Percentiles rank a stretch among this genome's conserved stretches.
Conservation (phyloP, 2,113 vertebrate genomes). For the Arenaria interpres region DNA sequence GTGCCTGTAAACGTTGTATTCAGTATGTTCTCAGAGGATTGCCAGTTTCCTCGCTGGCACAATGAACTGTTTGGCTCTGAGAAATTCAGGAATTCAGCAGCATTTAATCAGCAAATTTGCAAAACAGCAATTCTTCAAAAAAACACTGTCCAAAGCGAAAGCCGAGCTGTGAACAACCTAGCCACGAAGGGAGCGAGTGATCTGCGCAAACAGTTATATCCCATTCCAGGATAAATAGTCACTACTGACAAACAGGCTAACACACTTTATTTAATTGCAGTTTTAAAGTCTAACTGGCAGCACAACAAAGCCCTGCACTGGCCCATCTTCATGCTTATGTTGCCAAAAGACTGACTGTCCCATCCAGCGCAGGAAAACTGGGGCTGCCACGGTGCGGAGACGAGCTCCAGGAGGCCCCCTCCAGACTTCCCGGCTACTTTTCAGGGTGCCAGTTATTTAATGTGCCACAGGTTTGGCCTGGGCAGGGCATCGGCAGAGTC, state of each 20-base stretch:
- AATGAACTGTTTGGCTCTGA: background rate
- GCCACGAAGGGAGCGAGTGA: accelerated
- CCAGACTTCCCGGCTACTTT: background rate
- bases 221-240: background rate
- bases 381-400: background rate
- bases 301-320: background rate
- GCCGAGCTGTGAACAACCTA: background rate
- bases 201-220: background rate
- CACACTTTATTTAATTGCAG: background rate
- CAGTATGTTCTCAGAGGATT: background rate
- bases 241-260: background rate
- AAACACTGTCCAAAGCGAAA: background rate
- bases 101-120: background rate
- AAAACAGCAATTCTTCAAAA: background rate
- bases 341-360: constrained; percentile 26
- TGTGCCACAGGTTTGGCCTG: background rate
- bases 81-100: background rate
- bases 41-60: background rate
- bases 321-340: background rate
- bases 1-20: background rate
- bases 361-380: background rate
- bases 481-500: background rate
- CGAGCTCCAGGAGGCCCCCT: background rate
- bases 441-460: background rate
- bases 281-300: constrained; percentile 44